phyloP scores from a whole-genome alignment of 2,113 vertebrate species.

The Cebidichthys violaceus region DNA sequence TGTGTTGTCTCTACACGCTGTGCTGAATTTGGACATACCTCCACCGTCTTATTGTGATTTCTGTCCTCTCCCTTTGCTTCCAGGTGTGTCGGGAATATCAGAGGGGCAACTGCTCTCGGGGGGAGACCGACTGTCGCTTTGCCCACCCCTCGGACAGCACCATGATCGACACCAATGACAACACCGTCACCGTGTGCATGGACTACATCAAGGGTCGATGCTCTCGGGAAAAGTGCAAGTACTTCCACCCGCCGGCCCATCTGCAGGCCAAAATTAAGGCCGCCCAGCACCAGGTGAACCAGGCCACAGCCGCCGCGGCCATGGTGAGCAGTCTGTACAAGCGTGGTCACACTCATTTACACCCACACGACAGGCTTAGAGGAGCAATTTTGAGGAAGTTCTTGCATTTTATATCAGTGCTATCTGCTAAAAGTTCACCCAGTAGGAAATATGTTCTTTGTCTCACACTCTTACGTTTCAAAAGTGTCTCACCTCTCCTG shows the following conservation, averaged over 20 bases:
- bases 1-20: too few species aligned
- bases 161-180: constrained; percentile 99
- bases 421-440: not conserved
- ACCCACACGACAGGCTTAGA: constrained; percentile 10
- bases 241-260: constrained; percentile 97
- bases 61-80: not conserved
- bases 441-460: constrained; percentile 37
- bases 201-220: constrained; percentile 99
- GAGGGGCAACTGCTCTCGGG: constrained; percentile 96
- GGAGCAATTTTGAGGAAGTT: not conserved
- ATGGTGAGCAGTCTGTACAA: constrained; percentile 89
- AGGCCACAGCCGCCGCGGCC: constrained; percentile 96
- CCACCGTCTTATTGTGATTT: not conserved
- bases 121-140: constrained; percentile 96
- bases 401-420: not conserved
- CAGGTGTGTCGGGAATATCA: constrained; percentile 98
- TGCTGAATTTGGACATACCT: not conserved
- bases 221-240: constrained; percentile 99
- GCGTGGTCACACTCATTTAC: constrained; percentile 37
- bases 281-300: constrained; percentile 99
- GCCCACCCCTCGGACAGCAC: constrained; percentile 97
- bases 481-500: constrained; percentile 43
- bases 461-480: constrained; percentile 40
- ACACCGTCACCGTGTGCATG: constrained; percentile 99
- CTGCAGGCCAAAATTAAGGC: constrained; percentile 99